Conservation (phyloP, 2,797 vertebrate species). For the Crypturellus tataupa region DNA sequence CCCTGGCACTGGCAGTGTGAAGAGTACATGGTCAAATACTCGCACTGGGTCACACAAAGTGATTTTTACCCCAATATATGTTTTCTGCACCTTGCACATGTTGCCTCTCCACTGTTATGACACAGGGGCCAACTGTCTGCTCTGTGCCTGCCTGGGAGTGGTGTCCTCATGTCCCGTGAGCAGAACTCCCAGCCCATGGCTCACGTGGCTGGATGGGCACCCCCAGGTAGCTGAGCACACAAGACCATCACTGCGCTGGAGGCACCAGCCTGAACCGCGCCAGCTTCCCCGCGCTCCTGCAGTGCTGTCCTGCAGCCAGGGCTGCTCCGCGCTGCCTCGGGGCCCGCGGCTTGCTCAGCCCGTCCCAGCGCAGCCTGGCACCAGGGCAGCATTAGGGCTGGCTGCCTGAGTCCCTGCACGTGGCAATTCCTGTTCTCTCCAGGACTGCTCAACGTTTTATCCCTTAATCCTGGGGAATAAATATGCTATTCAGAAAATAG, state of each 20-base stretch:
- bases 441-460: background rate
- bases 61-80: too few relatives aligned
- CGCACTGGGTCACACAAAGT: too few relatives aligned
- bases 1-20: too few relatives aligned
- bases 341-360: too few relatives aligned
- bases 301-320: too few relatives aligned
- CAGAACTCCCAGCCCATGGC: too few relatives aligned
- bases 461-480: background rate
- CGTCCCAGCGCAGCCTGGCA: background rate
- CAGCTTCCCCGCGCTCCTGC: background rate
- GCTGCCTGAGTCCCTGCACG: background rate
- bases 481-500: background rate
- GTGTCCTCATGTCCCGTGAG: too few relatives aligned
- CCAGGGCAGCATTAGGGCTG: background rate
- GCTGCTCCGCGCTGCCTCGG: too few relatives aligned
- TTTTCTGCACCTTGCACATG: too few relatives aligned
- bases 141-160: too few relatives aligned
- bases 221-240: background rate
- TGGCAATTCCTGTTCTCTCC: rapidly evolving
- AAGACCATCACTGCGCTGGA: background rate
- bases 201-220: rapidly evolving
- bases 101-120: too few relatives aligned
- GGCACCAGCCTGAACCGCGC: background rate
- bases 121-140: too few relatives aligned
- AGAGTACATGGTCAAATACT: background rate